Percentiles rank a stretch among this genome's conserved stretches.
These are phyloP conservation scores for Nannoperca obscura DNA, from an alignment of 2,797 vertebrate genomes.

Conservation along the genomic window DNA sequence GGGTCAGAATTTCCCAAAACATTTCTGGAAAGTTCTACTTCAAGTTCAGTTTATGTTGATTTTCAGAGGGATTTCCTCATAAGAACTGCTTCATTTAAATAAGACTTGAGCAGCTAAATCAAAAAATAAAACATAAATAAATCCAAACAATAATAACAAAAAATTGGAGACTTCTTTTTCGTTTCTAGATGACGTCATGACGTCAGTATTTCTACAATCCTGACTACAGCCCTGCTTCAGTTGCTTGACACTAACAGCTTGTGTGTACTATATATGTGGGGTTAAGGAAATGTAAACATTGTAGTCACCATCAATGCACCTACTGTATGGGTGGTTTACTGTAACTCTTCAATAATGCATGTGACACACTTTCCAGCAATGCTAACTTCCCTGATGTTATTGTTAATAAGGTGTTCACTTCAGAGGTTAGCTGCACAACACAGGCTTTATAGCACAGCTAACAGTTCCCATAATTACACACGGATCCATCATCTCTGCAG, in stretches of 20 bases:
- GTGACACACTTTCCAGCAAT: conserved; percentile 24
- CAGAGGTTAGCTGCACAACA: conserved; percentile 35
- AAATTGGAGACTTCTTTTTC: background rate
- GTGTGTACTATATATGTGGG: background rate
- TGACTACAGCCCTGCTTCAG: background rate
- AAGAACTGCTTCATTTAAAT: no score
- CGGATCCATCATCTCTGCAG: conserved; percentile 54
- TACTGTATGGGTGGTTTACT: conserved; percentile 19
- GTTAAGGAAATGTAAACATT: conserved; percentile 28
- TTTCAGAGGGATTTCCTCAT: background rate
- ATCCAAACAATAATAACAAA: background rate
- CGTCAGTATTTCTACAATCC: conserved; percentile 1
- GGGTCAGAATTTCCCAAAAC: background rate
- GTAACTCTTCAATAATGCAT: conserved; percentile 38
- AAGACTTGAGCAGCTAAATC: no score
- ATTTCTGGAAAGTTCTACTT: no score
- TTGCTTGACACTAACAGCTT: background rate
- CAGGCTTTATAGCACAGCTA: conserved; percentile 45
- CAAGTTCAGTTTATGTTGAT: background rate
- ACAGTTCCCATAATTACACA: conserved; percentile 52
- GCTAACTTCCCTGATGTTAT: conserved; percentile 41
- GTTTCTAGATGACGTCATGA: background rate
- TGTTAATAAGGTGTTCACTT: conserved; percentile 59
- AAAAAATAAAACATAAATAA: no score
- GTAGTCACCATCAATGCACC: conserved; percentile 6